Base-by-base conservation (phyloP, 2,888 invertebrate species). In the Rotaria sp. region DNA sequence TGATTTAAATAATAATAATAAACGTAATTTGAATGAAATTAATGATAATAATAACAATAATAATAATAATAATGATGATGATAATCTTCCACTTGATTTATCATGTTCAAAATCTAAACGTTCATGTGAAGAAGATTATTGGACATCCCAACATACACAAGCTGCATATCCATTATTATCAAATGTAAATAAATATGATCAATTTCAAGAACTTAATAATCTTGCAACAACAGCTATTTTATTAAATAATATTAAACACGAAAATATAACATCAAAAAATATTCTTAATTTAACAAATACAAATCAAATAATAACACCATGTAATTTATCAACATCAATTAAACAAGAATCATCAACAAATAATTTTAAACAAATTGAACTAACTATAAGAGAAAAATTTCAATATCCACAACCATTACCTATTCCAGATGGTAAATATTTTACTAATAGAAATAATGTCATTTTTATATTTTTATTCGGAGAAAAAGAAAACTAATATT, bases 371-470 rank as follows among this genome's bases (percentile, higher is more conserved):
- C 41, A 75, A n/a, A 75, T 84, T 67, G 74, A 52, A 30, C 52
- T 55, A 59, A 52, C n/a, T 48, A 80, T 86, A n/a, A 5, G 52
- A 50, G 55, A 59, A 2, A 48, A 52, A 41, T 52, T 84, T 87
- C 88, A 89, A 86, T 88, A 88, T 84, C 88, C 88, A 41, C 87
- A 88, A 84, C 88, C 89, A 35, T 86, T 88, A 74, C 88, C 89
- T 59, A 88, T 89, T 74, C 88, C 88, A 57, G 35, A 55, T 67
- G 88, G 87, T 88, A 86, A 30, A 75, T 38, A 74, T 85, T 45
- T 57, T 59, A 2, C 30, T 26, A 41, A 55, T 13, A 50, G 50
- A 50, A 18, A 50, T 18, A 18, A 50, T 50, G 50, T 18, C 3
- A 18, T 50, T 50, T 50, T 45, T 45, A 8, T 45, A 11, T 45